Percentiles rank a stretch among this genome's conserved stretches.
Conservation (phyloP, 2,113 vertebrate genomes). For the Otus sunia region DNA sequence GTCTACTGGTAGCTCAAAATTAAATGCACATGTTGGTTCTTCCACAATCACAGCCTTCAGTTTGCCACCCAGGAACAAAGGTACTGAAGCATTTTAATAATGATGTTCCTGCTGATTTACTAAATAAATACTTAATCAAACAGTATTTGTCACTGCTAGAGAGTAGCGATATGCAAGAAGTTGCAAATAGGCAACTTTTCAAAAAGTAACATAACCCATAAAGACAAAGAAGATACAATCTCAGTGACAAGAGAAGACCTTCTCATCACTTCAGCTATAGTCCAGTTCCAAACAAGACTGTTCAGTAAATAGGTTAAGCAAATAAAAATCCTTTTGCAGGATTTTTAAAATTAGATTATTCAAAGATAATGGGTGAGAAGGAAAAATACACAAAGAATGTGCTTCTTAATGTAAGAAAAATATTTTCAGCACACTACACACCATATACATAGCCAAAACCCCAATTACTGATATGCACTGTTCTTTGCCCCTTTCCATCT, state of each 20-base stretch:
- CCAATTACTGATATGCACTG: background rate
- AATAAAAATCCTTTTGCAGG: background rate
- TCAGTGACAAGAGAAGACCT: background rate
- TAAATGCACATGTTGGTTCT: background rate
- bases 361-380: background rate
- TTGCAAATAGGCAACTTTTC: background rate
- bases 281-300: background rate
- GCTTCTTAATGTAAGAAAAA: background rate
- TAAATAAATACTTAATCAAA: background rate
- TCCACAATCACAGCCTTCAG: background rate
- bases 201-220: background rate
- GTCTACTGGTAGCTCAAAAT: background rate
- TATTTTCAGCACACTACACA: background rate
- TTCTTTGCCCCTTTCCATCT: background rate
- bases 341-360: background rate
- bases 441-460: background rate
- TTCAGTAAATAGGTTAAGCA: background rate
- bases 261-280: background rate
- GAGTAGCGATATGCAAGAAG: background rate
- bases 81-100: background rate
- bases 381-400: background rate
- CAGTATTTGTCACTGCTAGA: background rate
- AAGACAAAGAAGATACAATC: background rate
- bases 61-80: background rate
- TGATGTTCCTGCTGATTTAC: background rate